Evolutionary conservation across 2,113 vertebrate genomes (phyloP).

Genomic region (Coregonus clupeaformis): DNA sequence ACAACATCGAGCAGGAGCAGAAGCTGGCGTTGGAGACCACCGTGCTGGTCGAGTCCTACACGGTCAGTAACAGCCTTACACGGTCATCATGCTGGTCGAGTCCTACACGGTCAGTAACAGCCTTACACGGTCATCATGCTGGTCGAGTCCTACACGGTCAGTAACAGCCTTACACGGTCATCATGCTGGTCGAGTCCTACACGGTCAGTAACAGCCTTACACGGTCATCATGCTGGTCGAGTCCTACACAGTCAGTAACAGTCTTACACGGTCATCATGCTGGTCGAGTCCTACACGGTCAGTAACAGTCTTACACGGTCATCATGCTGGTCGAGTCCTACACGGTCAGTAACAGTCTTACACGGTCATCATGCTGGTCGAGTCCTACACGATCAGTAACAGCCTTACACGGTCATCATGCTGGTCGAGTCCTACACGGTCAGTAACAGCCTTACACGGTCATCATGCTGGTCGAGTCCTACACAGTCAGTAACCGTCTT

Average conservation of each 20-base stretch:
- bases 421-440: no score
- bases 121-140: background rate
- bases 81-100: background rate
- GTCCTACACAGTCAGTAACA: background rate
- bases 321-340: no score
- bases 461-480: no score
- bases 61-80: slow-evolving; percentile 69
- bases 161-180: no score
- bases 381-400: background rate
- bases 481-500: background rate
- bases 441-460: no score
- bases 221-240: no score
- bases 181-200: no score
- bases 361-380: background rate
- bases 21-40: slow-evolving; percentile 88
- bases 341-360: background rate
- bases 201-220: no score
- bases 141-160: no score
- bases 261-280: background rate
- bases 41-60: slow-evolving; percentile 88
- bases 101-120: background rate
- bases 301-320: background rate
- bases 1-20: slow-evolving; percentile 94
- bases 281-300: background rate
- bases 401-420: no score